Percentiles rank a stretch among this genome's conserved stretches.
Conservation (phyloP, 2,113 vertebrate genomes). For the Chitala chitala region DNA sequence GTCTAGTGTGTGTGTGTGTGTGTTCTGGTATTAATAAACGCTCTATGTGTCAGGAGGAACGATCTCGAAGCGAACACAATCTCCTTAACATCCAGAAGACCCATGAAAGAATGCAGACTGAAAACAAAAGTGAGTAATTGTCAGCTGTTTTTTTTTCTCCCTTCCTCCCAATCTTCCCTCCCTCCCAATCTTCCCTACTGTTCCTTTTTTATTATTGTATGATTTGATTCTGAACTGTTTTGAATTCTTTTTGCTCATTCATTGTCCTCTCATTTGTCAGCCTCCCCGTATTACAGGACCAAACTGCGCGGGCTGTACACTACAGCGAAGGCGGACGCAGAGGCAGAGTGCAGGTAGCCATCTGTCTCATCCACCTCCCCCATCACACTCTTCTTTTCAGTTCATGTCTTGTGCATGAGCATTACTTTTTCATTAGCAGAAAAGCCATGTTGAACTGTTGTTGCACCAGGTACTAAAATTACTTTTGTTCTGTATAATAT, state of each 20-base stretch:
- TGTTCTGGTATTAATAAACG: background rate
- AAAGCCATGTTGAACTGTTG: background rate
- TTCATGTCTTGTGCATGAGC: background rate
- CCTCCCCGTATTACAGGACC: slow-evolving; percentile 85
- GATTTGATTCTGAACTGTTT: too few relatives aligned
- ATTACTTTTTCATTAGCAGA: background rate
- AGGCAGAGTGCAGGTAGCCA: slow-evolving; percentile 83
- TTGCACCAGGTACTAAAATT: background rate
- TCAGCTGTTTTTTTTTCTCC: background rate
- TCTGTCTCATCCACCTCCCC: background rate
- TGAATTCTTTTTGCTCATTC: background rate
- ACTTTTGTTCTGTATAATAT: too few relatives aligned
- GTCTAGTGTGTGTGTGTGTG: background rate
- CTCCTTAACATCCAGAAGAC: slow-evolving; percentile 91
- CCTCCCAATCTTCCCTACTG: too few relatives aligned
- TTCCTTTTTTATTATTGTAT: too few relatives aligned
- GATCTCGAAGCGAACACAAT: slow-evolving; percentile 85
- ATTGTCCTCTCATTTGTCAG: slow-evolving; percentile 45
- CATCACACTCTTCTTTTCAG: background rate
- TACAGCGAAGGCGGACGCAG: slow-evolving; percentile 82
- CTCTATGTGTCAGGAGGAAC: slow-evolving; percentile 68
- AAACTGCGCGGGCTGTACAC: slow-evolving; percentile 86
- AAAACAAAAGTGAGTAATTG: slow-evolving; percentile 79
- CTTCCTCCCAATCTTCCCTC: background rate
- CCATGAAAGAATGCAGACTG: slow-evolving; percentile 88